phyloP scores from a whole-genome alignment of 2,888 invertebrate genomes.

The Brenthis hecate region DNA sequence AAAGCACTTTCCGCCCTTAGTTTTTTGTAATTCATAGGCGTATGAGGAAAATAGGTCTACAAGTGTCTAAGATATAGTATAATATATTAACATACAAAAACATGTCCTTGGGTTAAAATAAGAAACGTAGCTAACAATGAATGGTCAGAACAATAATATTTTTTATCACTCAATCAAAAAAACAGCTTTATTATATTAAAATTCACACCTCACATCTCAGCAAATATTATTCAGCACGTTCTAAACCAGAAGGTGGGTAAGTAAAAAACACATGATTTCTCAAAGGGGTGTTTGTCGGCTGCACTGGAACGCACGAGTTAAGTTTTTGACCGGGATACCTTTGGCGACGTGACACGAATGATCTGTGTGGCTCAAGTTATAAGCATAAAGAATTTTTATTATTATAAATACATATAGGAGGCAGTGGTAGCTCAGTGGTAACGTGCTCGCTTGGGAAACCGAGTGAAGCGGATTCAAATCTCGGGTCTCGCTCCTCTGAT shows the following conservation, averaged over 20 bases:
- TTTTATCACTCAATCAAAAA: not conserved
- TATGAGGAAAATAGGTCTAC: too few species aligned
- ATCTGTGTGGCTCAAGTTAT: slow-evolving; percentile 44
- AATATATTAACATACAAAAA: too few species aligned
- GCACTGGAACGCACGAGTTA: slow-evolving; percentile 71
- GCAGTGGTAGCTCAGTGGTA: too few species aligned
- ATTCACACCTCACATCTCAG: slow-evolving; percentile 46
- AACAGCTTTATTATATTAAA: slow-evolving; percentile 39
- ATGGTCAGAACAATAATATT: not conserved
- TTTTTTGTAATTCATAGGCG: too few species aligned
- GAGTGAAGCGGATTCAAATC: too few species aligned
- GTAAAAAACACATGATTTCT: slow-evolving; percentile 76
- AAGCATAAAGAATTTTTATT: slow-evolving; percentile 11
- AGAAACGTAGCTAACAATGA: too few species aligned
- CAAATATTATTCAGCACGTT: slow-evolving; percentile 51
- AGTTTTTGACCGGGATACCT: slow-evolving; percentile 80
- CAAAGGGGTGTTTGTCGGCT: slow-evolving; percentile 72
- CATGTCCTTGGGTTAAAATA: too few species aligned
- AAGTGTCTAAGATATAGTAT: too few species aligned
- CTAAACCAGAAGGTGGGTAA: slow-evolving; percentile 53
- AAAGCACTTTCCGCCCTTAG: too few species aligned
- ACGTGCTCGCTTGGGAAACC: too few species aligned
- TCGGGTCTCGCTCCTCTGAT: too few species aligned
- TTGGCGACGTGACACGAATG: slow-evolving; percentile 72
- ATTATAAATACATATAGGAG: not conserved